Percentiles rank a stretch among this genome's conserved stretches.
Evolutionary conservation across 2,888 invertebrate species (phyloP).

Genomic region (Drosophila meridionalis): DNA sequence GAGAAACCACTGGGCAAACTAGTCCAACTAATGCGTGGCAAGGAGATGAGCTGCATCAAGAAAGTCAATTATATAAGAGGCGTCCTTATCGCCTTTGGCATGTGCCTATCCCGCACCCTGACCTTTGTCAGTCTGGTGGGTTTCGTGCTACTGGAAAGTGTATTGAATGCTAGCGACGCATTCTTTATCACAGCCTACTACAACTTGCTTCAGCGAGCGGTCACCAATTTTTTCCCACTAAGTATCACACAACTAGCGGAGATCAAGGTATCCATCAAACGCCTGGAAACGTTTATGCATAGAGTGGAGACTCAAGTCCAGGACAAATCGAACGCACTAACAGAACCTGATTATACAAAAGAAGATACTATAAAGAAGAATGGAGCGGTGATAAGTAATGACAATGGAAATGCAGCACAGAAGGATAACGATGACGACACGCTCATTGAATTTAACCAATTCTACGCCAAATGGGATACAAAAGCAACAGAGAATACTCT

Average conservation of each 20-base stretch:
- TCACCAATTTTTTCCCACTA: constrained; percentile 94
- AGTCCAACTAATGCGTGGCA: constrained; percentile 88
- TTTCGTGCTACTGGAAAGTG: constrained; percentile 89
- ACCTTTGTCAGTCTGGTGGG: constrained; percentile 93
- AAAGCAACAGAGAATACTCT: constrained; percentile 88
- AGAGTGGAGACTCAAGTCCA: constrained; percentile 86
- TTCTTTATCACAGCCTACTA: constrained; percentile 95
- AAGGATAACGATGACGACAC: constrained; percentile 22
- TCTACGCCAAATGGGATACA: constrained; percentile 89
- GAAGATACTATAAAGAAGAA: constrained; percentile 30
- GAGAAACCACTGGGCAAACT: constrained; percentile 93
- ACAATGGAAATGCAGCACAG: constrained; percentile 18
- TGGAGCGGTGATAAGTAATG: constrained; percentile 29
- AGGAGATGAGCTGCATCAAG: constrained; percentile 87
- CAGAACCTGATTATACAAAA: constrained; percentile 14
- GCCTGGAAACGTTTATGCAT: constrained; percentile 87
- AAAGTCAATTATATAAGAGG: constrained; percentile 91
- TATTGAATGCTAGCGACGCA: constrained; percentile 92
- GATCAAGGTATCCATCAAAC: constrained; percentile 86
- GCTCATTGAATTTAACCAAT: constrained; percentile 87
- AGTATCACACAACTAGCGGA: constrained; percentile 88
- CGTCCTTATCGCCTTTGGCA: constrained; percentile 91
- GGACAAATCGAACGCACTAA: constrained; percentile 62
- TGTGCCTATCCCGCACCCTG: constrained; percentile 94
- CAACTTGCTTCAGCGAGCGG: constrained; percentile 92